Base-by-base conservation (phyloP, 2,888 invertebrate species). In the Brachynemurus nebulosus region DNA sequence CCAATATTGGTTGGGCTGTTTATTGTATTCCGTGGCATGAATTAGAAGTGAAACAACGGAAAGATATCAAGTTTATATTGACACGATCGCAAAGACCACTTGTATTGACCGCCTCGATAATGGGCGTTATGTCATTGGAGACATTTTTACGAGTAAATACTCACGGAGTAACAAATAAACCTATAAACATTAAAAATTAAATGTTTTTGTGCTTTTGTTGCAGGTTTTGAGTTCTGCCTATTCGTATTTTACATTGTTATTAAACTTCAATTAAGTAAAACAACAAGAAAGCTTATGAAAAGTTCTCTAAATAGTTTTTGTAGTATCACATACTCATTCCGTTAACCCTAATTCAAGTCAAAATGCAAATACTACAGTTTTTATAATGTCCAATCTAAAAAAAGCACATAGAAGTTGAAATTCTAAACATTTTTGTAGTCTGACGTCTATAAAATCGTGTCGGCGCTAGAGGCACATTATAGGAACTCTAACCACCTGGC, bases 181-280 rank as follows among this genome's bases (percentile, higher is more conserved):
- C 23, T 23, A 9, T 23, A 23, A 7, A 23, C 9, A 7, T 23
- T 23, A 7, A 7, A 7, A 23, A 23, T 14, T 3, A 35, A 6
- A 14, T 6, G 2, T 14, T 3, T 9, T 14, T 36, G 11, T 9
- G 25, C 23, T 35, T 39, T 42, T 30, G 17, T 52, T 46, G 35
- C 39, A 52, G 51, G 46, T 52, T 8, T 36, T 52, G 25, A 51
- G 51, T 20, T 46, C 50, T 3, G 48, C 52, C 5, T 52, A 52
- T 45, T 51, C 52, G 11, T 52, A 52, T 36, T 50, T 52, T 17
- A 50, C 51, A 3, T 40, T 52, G 17, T 38, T 52, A 20, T 21
- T 52, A 12, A 52, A 52, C 45, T 19, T 51, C 17, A 50, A 48
- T 25, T 36, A 35, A 4, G 11, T n/a, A 30, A 30, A 4, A 4